Base-by-base conservation (phyloP, 1,140 invertebrate species). In the Zaprionus taronus region DNA sequence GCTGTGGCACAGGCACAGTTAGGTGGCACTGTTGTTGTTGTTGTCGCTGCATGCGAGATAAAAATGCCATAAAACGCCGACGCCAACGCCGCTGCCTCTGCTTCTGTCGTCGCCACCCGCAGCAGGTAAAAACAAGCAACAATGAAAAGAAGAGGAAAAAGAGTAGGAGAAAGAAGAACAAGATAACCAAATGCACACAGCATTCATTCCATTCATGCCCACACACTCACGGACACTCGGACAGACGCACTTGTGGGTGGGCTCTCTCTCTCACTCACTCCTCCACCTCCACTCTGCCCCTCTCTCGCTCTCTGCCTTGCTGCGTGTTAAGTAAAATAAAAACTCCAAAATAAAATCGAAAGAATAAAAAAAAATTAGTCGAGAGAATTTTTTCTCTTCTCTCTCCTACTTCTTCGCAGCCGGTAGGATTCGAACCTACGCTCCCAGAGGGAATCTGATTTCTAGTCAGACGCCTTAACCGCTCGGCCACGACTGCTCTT, bases 391-490 rank as follows among this genome's bases (percentile, higher is more conserved):
- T 24, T 22, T 24, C 11, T 17, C 36, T 7, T n/a, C 36, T 17
- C 14, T n/a, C 9, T 41, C 53, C 34, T 47, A 34, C 12, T 20
- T 15, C 38, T 26, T 55, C 95, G 95, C 95, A 95, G 95, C 95
- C 95, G 95, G 95, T 95, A 96, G 95, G 95, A 96, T 95, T 96
- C 95, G 95, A 96, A 96, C 95, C 95, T 96, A 95, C 95, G 95
- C 95, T 95, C 95, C 95, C 95, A 96, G 95, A 95, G 94, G 95
- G 95, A 96, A 95, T 95, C 95, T 95, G 95, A 96, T 96, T 96
- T 96, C 95, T 95, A 95, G 95, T 96, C 95, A 96, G 95, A 96
- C 95, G 95, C 95, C 95, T 96, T 96, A 96, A 96, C 95, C 95
- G 95, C 95, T 96, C 95, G 95, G 95, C 95, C 95, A 96, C 94